A percentile compares a stretch with the other conserved stretches of the same genome.
phyloP scores from a whole-genome alignment of 1,140 invertebrate species.

The Euwallacea fornicatus region DNA sequence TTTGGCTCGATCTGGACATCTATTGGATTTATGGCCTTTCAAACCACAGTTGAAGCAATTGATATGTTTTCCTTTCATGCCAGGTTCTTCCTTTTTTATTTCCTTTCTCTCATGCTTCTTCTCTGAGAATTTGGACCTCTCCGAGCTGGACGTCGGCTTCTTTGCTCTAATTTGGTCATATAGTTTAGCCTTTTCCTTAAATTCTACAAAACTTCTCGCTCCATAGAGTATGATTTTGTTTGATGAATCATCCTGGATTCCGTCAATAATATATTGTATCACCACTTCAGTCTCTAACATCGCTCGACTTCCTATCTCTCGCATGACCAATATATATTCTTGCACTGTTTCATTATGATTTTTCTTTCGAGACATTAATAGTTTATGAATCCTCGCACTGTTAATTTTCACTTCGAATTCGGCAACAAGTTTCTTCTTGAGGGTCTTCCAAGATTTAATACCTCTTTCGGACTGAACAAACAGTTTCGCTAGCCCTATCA shows the following conservation, averaged over 20 bases:
- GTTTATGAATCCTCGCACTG: slow-evolving; percentile 18
- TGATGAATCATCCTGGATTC: slow-evolving; percentile 30
- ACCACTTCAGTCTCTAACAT: slow-evolving; percentile 38
- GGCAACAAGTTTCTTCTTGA: slow-evolving; percentile 12
- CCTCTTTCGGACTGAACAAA: slow-evolving; percentile 35
- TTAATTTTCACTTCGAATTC: slow-evolving; percentile 13
- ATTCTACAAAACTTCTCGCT: slow-evolving; percentile 28
- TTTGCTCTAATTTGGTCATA: slow-evolving; percentile 21
- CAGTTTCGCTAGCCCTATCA: slow-evolving; percentile 39
- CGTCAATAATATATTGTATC: slow-evolving; percentile 48
- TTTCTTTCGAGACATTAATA: slow-evolving; percentile 12
- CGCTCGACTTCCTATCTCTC: slow-evolving; percentile 43
- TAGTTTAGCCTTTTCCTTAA: slow-evolving; percentile 37
- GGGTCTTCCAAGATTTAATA: slow-evolving; percentile 8
- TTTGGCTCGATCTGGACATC: slow-evolving; percentile 17
- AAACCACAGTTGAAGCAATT: slow-evolving; percentile 30
- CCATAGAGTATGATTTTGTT: slow-evolving; percentile 37
- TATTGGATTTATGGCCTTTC: slow-evolving; percentile 15
- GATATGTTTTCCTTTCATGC: not conserved
- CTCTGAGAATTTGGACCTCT: too few species aligned
- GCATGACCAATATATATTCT: slow-evolving; percentile 43
- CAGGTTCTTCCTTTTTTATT: not conserved
- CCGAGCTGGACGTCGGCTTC: not conserved
- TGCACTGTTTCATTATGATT: slow-evolving; percentile 22
- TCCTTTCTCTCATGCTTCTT: not conserved